Base-by-base conservation (phyloP, 2,888 invertebrate species). In the Tachina lurida region DNA sequence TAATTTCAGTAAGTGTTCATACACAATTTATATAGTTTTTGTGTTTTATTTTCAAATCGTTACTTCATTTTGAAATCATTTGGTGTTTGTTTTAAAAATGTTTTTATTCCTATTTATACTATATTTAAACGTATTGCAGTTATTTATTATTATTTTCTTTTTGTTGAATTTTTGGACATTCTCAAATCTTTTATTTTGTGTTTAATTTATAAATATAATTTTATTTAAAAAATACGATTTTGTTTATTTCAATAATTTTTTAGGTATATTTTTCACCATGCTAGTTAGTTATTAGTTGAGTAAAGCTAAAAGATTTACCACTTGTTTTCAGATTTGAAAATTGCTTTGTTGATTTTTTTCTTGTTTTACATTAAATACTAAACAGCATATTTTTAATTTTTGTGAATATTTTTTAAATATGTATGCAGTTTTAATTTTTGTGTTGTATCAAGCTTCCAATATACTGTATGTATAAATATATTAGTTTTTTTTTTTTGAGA, bases 381-480 rank as follows among this genome's bases (percentile, higher is more conserved):
- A 19, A 77, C 79, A 87, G 84, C 73, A 80, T 63, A 54, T 10
- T 70, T 12, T 9, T 60, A 2, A 17, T 39, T 54, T 87, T 19
- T 58, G 62, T 47, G 39, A 62, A 67, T 17, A 15, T 77, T 79
- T 73, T 74, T 54, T 68, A 71, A 75, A 47, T 17, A 31, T 7
- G 7, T 84, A 84, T 31, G 31, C 31, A 31, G 75, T 83, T 82
- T 71, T 86, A 87, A 87, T 88, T 88, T 88, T 87, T 63, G 56
- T 84, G 84, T 87, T 84, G 67, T 77, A 83, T 89, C 88, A 84
- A 84, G 75, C 79, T 68, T 71, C 71, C 80, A 73, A 76, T 67
- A 47, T 31, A 45, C 31, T 67, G 39, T 19, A 54, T 54, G 79
- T 67, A 54, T 43, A 75, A 77, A 76, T 74, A 78, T 75, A 79